phyloP scores from a whole-genome alignment of 92 coral and sea anemone species.

The Palythoa heliodiscus region DNA sequence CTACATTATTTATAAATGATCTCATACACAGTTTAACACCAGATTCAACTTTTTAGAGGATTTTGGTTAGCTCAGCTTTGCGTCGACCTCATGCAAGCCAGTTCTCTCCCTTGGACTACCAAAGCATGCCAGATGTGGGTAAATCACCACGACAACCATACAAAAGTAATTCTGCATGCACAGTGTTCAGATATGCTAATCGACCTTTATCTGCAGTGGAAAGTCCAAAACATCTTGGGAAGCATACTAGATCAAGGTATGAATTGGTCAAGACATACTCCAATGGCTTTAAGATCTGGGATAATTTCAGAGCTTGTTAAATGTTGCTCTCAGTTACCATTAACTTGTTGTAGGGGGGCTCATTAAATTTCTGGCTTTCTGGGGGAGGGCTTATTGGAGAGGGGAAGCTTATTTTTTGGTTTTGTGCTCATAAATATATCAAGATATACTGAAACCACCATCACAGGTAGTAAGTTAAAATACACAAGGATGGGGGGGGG shows the following conservation, averaged over 20 bases:
- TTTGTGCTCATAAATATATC: no score
- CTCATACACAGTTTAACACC: background rate
- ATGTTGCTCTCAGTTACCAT: no score
- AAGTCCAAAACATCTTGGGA: slow-evolving; percentile 72
- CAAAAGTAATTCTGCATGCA: slow-evolving; percentile 76
- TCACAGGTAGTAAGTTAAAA: background rate
- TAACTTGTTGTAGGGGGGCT: no score
- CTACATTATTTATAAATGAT: background rate
- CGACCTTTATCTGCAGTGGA: slow-evolving; percentile 82
- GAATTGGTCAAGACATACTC: no score
- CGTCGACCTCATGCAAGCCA: slow-evolving; percentile 97
- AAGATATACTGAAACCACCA: background rate
- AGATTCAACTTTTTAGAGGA: slow-evolving; percentile 57
- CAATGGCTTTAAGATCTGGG: no score
- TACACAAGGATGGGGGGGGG: no score
- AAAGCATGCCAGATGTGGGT: slow-evolving; percentile 92
- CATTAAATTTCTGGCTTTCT: no score
- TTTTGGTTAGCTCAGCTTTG: slow-evolving; percentile 91
- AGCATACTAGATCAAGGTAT: slow-evolving; percentile 85
- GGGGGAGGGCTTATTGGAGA: no score
- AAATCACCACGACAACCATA: slow-evolving; percentile 83
- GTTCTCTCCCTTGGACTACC: slow-evolving; percentile 90
- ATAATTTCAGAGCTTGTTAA: no score
- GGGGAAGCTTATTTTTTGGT: no score
- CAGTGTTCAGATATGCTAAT: slow-evolving; percentile 84